Evolutionary conservation across 2,888 invertebrate genomes (phyloP), one percentile per base, ranked within the genome.

Genomic region (Sinhomidia bicolor): DNA sequence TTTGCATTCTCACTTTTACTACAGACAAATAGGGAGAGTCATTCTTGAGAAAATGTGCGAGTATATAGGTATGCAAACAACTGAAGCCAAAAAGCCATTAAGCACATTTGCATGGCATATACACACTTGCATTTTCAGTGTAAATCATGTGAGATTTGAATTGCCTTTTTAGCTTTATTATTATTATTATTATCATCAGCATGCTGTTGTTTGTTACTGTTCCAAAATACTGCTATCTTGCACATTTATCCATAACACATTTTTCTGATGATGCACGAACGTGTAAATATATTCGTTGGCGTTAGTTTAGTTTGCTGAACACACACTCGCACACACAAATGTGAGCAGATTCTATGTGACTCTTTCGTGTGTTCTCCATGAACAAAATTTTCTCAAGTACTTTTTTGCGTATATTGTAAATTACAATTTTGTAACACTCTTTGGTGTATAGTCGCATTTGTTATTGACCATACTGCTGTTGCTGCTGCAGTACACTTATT

Each of bases 141-240:
- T 79, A 79, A 57, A 79, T 79, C 79, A 79, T 51, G 23, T 57
- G 57, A 79, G 79, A 79, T 79, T 60, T 60, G 41, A 79, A 76
- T 51, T 54, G 76, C 76, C 12, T 76, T 47, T 68, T 44, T 65
- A 36, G 36, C 36, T 36, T 36, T 36, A n/a, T n/a, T 36, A 5
- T 36, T 36, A 36, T 36, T 36, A 36, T 57, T 57, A 17, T 57
- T 71, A 71, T 71, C 68, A 71, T n/a, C n/a, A n/a, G n/a, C n/a
- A n/a, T n/a, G n/a, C n/a, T 29, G 62, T 14, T 62, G 62, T 62
- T n/a, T 62, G 7, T 36, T 5, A 65, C 65, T 65, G 32, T 26
- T 65, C 65, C 65, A 32, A 65, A 62, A 71, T 36, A 71, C 41
- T 71, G 41, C 78, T 78, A 78, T 78, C 23, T 78, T 78, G 78